Conservation (phyloP, 2,113 vertebrate genomes). For the Ceyx cyanopectus region DNA sequence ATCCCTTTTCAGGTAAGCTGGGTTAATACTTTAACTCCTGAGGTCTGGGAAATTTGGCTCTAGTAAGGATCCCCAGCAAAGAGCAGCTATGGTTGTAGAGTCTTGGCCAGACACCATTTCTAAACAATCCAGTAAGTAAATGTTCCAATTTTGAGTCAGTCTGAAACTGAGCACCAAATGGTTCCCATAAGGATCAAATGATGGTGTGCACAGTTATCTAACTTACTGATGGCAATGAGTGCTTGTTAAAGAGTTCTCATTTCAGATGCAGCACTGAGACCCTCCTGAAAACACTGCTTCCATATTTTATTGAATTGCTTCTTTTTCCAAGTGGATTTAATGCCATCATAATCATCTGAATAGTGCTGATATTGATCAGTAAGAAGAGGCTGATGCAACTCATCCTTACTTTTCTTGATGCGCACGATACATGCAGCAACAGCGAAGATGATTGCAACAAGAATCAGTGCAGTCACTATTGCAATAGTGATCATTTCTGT, state of each 20-base stretch:
- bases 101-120: neutral
- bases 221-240: neutral
- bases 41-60: neutral
- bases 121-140: neutral
- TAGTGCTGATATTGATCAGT: conserved; percentile 91
- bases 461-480: conserved; percentile 84
- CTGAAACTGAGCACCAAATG: conserved; percentile 3
- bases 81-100: neutral
- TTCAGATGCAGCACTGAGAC: neutral
- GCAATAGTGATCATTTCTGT: conserved; percentile 91
- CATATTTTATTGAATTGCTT: neutral
- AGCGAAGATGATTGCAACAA: conserved; percentile 86
- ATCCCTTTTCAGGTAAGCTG: neutral
- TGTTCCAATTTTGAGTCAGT: neutral
- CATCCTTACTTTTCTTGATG: conserved; percentile 77
- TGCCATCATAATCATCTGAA: conserved; percentile 82
- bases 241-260: neutral
- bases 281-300: neutral
- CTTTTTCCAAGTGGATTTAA: neutral
- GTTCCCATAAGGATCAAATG: neutral
- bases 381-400: conserved; percentile 89
- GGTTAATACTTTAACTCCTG: neutral
- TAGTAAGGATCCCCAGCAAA: neutral
- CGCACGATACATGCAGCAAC: conserved; percentile 82
- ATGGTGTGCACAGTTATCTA: neutral